phyloP scores from a whole-genome alignment of 2,888 invertebrate species.

The Drosophila multiciliata region DNA sequence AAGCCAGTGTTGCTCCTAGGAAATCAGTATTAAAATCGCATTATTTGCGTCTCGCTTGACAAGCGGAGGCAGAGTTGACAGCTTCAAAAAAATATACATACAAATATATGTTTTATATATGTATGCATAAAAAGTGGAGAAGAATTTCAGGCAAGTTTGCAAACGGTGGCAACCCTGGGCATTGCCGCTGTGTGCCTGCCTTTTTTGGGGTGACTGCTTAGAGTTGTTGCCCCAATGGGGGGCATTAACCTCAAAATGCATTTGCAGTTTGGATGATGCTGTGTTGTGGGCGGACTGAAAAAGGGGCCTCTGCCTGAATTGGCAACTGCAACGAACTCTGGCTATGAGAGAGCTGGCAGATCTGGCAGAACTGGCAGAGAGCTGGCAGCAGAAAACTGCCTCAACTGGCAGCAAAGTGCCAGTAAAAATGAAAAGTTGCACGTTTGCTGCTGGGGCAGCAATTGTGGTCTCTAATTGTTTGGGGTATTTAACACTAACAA shows the following conservation, averaged over 20 bases:
- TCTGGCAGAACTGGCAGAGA: conserved; percentile 12
- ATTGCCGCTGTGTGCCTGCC: not conserved
- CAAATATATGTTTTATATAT: not conserved
- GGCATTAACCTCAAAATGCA: conserved; percentile 75
- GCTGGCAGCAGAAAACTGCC: conserved; percentile 19
- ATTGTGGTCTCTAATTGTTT: conserved; percentile 78
- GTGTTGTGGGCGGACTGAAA: conserved; percentile 23
- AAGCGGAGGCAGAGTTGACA: conserved; percentile 44
- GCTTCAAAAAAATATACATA: conserved; percentile 11
- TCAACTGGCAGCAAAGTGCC: conserved; percentile 50
- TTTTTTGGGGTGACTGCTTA: conserved; percentile 27
- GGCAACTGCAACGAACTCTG: conserved; percentile 26
- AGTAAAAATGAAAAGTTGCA: conserved; percentile 74
- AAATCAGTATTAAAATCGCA: conserved; percentile 79
- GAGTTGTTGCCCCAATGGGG: conserved; percentile 49
- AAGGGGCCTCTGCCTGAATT: not conserved
- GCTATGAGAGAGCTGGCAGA: conserved; percentile 9
- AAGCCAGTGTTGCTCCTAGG: conserved; percentile 36
- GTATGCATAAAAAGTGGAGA: conserved; percentile 13
- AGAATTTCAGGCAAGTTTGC: conserved; percentile 66
- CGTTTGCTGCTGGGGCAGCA: conserved; percentile 61
- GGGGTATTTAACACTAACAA: conserved; percentile 76
- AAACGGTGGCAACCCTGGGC: not conserved
- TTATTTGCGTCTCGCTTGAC: conserved; percentile 75
- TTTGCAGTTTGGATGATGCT: conserved; percentile 49